Evolutionary conservation across 2,888 invertebrate genomes (phyloP).

Genomic region (Bugulina stolonifera): DNA sequence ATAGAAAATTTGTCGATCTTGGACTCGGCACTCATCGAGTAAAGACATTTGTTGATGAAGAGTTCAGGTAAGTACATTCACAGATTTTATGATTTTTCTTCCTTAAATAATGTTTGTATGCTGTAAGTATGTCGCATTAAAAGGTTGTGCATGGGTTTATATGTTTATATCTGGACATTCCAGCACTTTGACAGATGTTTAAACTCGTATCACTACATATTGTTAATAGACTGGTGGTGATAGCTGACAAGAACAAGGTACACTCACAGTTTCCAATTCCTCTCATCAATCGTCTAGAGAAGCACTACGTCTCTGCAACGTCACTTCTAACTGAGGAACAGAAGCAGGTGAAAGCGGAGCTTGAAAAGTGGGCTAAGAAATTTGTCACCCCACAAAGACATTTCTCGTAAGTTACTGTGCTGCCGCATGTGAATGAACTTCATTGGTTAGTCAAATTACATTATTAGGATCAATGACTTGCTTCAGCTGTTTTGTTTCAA

Average conservation of each 20-base stretch:
- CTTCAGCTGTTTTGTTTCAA: too few relatives aligned
- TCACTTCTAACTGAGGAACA: constrained; percentile 39
- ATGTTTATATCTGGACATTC: neutral
- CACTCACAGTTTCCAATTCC: constrained; percentile 48
- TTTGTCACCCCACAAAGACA: constrained; percentile 31
- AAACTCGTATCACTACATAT: neutral
- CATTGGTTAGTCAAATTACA: too few relatives aligned
- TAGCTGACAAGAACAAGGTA: constrained; percentile 46
- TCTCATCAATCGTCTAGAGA: constrained; percentile 48
- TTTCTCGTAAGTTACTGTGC: too few relatives aligned
- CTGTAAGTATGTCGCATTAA: too few relatives aligned
- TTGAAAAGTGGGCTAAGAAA: constrained; percentile 36
- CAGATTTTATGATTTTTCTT: too few relatives aligned
- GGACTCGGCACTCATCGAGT: constrained; percentile 48
- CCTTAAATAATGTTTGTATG: too few relatives aligned
- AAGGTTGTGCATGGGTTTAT: too few relatives aligned
- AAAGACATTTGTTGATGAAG: constrained; percentile 42
- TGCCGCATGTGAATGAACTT: too few relatives aligned
- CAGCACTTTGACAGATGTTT: neutral
- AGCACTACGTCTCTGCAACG: constrained; percentile 48
- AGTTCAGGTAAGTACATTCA: constrained; percentile 40
- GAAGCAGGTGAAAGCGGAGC: constrained; percentile 32
- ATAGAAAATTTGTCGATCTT: constrained; percentile 44
- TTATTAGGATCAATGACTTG: too few relatives aligned
- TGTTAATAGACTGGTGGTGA: constrained; percentile 40